phyloP scores from a whole-genome alignment of 2,113 vertebrate species.

The Siphamia tubifer region DNA sequence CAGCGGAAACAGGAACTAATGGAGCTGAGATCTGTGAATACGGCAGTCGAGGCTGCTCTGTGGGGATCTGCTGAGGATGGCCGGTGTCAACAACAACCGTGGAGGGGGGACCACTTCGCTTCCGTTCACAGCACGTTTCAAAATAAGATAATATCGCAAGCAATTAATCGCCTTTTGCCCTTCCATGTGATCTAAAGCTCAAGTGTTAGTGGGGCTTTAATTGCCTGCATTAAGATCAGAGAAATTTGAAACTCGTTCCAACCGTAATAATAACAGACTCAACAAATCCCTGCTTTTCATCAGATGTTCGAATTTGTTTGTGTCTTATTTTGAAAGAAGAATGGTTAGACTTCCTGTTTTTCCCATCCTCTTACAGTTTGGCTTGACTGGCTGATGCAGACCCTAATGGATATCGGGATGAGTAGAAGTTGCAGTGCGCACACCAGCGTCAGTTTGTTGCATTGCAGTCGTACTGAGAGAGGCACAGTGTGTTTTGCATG shows the following conservation, averaged over 20 bases:
- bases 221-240: too few relatives aligned
- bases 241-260: too few relatives aligned
- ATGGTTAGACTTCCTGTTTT: slow-evolving; percentile 3
- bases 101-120: background rate
- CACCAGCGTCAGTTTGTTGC: slow-evolving; percentile 61
- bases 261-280: too few relatives aligned
- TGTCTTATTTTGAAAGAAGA: slow-evolving; percentile 37
- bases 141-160: slow-evolving; percentile 24
- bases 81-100: slow-evolving; percentile 47
- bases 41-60: slow-evolving; percentile 57
- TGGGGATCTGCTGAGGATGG: slow-evolving; percentile 52
- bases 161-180: too few relatives aligned
- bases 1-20: slow-evolving; percentile 74
- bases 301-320: rapidly evolving
- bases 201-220: too few relatives aligned
- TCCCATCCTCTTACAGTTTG: background rate
- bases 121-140: slow-evolving; percentile 47
- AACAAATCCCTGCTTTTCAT: background rate
- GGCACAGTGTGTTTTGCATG: too few relatives aligned
- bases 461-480: slow-evolving; percentile 49
- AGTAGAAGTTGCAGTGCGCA: slow-evolving; percentile 67
- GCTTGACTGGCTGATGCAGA: slow-evolving; percentile 36
- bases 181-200: too few relatives aligned
- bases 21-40: slow-evolving; percentile 45
- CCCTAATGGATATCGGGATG: slow-evolving; percentile 2